Percentiles rank a stretch among this genome's conserved stretches.
Evolutionary conservation across 2,113 vertebrate species (phyloP).

Genomic region (Conger conger): DNA sequence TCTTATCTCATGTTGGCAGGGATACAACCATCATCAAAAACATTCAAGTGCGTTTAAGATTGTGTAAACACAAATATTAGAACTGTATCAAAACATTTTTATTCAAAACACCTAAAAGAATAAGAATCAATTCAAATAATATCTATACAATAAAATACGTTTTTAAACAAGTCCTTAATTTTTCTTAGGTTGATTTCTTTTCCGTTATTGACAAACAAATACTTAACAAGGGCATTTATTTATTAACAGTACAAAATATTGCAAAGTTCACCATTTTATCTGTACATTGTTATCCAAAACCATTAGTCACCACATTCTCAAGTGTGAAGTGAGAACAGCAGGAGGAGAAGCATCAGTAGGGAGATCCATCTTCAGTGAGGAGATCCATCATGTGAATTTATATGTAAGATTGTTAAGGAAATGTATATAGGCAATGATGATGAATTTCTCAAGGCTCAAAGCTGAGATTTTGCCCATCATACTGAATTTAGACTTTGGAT

Average conservation of each 20-base stretch:
- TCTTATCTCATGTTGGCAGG: not conserved
- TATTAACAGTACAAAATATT: conserved; percentile 57
- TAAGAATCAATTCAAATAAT: conserved; percentile 54
- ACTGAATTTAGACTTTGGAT: not conserved
- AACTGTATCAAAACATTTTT: not conserved
- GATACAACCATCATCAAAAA: not conserved
- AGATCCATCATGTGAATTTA: conserved; percentile 87
- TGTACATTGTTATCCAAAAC: conserved; percentile 25
- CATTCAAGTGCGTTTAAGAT: not conserved
- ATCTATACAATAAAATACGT: conserved; percentile 47
- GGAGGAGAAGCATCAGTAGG: not conserved
- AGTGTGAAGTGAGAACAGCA: not conserved
- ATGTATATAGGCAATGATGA: not conserved
- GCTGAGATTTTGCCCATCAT: not conserved
- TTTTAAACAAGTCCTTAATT: conserved; percentile 15
- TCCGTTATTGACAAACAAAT: conserved; percentile 46
- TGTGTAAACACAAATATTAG: not conserved
- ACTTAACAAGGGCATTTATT: conserved; percentile 53
- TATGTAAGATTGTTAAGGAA: conserved; percentile 84
- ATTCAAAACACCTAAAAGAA: not conserved
- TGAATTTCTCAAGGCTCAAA: not conserved
- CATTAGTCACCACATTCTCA: not conserved
- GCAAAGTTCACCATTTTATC: conserved; percentile 37
- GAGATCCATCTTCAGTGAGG: not conserved
- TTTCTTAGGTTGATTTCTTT: conserved; percentile 46